Percentiles rank a stretch among this genome's conserved stretches.
Evolutionary conservation across 1,140 invertebrate species (phyloP).

Genomic region (Rhopalosiphum padi): DNA sequence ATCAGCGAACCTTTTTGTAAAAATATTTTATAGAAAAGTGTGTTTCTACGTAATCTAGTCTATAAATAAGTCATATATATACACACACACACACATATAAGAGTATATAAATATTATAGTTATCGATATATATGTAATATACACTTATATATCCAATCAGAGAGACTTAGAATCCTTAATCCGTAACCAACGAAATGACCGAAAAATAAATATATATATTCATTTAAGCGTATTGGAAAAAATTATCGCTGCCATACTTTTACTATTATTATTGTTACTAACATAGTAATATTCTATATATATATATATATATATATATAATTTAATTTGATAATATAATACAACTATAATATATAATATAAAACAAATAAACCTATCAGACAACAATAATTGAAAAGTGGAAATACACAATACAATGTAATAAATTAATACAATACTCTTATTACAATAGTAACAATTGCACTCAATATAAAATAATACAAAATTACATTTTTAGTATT

Average conservation of each 20-base stretch:
- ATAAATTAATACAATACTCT: too few species aligned
- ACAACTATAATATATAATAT: too few species aligned
- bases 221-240: neutral
- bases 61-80: neutral
- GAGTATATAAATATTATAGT: neutral
- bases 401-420: too few species aligned
- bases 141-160: neutral
- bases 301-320: too few species aligned
- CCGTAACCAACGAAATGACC: neutral
- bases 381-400: too few species aligned
- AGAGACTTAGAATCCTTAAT: neutral
- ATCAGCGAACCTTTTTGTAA: constrained; percentile 12
- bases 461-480: too few species aligned
- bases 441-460: too few species aligned
- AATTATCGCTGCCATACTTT: neutral
- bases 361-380: too few species aligned
- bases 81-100: neutral
- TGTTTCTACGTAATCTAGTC: neutral
- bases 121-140: neutral
- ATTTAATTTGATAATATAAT: too few species aligned
- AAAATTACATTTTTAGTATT: too few species aligned
- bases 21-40: neutral
- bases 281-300: neutral
- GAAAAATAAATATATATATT: neutral
- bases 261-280: neutral